Evolutionary conservation across 2,113 vertebrate species (phyloP), one percentile per base, ranked within the genome.

Genomic region (Notechis scutatus): DNA sequence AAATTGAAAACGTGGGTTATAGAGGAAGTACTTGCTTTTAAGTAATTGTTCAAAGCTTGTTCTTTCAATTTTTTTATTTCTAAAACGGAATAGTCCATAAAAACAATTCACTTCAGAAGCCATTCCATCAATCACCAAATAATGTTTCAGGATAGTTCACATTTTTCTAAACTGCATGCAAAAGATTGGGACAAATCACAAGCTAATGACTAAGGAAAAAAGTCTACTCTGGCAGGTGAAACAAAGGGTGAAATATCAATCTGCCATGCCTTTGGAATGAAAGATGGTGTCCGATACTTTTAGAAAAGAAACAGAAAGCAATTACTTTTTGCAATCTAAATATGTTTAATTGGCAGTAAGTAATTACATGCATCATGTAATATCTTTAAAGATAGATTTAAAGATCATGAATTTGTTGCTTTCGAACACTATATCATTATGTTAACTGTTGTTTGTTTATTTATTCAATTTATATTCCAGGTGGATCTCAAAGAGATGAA

Each of bases 111-210:
- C 18, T 87, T 47, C 3, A 89, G 42, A 95, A 57, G 81, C 93
- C 87, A 85, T 85, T 94, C 93, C 74, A 94, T n/a, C 87, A 92
- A 94, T 96, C 92, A 96, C 91, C 95, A 95, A 96, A 94, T 81
- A 92, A 92, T 94, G 94, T 26, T 92, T 93, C 29, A 89, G 94
- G 96, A 95, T 93, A 47, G 21, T 92, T 95, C 92, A 90, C 94
- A 95, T 95, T 54, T 93, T 96, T 93, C 50, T 64, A 93, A 91
- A 93, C 50, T 50, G 47, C 89, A 59, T 88, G 95, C 95, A 92
- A 23, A 57, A 95, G 92, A 92, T 94, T 95, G 96, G 23, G 92
- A 90, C 59, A 96, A 96, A 95, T 95, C 93, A 93, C 93, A 96
- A 21, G 29, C 94, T 96, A 24, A 42, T 95, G 96, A 96, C 47